These are phyloP conservation scores for Holocentrus rufus DNA, from an alignment of 2,797 vertebrate genomes.

Conservation along the genomic window DNA sequence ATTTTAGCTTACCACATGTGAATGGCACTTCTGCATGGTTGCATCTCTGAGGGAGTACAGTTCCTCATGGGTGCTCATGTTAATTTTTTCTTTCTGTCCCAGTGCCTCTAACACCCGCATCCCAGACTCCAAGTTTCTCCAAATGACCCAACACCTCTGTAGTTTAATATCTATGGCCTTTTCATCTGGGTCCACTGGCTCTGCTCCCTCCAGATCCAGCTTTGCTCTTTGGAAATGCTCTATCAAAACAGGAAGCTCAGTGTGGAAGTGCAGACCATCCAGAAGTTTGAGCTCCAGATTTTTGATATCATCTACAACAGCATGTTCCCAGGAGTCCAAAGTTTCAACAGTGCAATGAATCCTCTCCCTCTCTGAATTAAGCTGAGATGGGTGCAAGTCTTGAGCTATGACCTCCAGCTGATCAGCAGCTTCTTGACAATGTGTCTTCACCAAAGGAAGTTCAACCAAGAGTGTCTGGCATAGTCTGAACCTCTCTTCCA, in stretches of 20 bases:
- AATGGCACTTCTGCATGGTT: conserved; percentile 75
- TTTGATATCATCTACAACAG: conserved; percentile 65
- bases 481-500: conserved; percentile 65
- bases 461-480: conserved; percentile 77
- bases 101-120: conserved; percentile 78
- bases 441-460: conserved; percentile 75
- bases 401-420: conserved; percentile 76
- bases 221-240: conserved; percentile 63
- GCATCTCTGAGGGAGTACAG: conserved; percentile 69
- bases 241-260: conserved; percentile 61
- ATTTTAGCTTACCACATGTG: conserved; percentile 81
- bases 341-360: conserved; percentile 63
- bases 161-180: conserved; percentile 79
- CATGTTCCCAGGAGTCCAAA: conserved; percentile 73
- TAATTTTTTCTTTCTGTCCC: conserved; percentile 54
- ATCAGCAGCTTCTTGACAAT: conserved; percentile 76
- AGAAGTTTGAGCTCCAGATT: conserved; percentile 68
- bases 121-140: conserved; percentile 81
- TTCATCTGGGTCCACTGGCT: conserved; percentile 77
- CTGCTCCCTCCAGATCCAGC: conserved; percentile 72
- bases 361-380: conserved; percentile 70
- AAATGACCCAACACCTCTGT: conserved; percentile 80
- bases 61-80: conserved; percentile 60
- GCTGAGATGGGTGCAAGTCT: conserved; percentile 72
- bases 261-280: conserved; percentile 43